phyloP scores from a whole-genome alignment of 2,888 invertebrate genomes.

The Ceratothoa steindachneri region DNA sequence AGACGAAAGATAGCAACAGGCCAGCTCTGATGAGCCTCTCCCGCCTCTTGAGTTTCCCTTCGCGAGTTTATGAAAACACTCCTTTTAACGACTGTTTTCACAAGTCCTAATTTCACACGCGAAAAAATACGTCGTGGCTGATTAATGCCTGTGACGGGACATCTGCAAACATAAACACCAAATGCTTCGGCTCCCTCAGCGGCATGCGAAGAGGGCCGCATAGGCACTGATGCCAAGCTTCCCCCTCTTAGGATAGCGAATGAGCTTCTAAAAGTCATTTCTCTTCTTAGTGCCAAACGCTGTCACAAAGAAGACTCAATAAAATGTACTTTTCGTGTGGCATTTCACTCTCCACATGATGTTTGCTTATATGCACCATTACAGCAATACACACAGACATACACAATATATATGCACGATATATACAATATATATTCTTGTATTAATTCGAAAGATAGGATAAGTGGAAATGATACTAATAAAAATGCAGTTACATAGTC shows the following conservation, averaged over 20 bases:
- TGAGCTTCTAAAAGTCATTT: constrained; percentile 12
- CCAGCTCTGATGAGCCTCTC: too few species aligned
- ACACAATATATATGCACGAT: background rate
- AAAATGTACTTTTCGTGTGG: background rate
- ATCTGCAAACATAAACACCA: constrained; percentile 13
- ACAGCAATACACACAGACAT: background rate
- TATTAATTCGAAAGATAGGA: too few species aligned
- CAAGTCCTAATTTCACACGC: constrained; percentile 5
- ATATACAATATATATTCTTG: too few species aligned
- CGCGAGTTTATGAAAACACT: background rate
- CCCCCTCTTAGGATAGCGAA: background rate
- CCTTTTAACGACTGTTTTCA: background rate
- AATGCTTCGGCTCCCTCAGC: constrained; percentile 4
- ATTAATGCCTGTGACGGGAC: background rate
- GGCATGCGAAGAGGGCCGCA: background rate
- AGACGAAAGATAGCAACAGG: too few species aligned
- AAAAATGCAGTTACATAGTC: too few species aligned
- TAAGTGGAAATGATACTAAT: too few species aligned
- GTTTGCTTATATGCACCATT: background rate
- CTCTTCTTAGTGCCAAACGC: background rate
- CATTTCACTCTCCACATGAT: background rate
- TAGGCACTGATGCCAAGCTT: background rate
- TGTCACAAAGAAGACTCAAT: background rate
- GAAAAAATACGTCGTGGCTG: constrained; percentile 1
- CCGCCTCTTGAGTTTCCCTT: too few species aligned